Conservation (phyloP, 2,888 invertebrate genomes). For the Drosophila borealis region DNA sequence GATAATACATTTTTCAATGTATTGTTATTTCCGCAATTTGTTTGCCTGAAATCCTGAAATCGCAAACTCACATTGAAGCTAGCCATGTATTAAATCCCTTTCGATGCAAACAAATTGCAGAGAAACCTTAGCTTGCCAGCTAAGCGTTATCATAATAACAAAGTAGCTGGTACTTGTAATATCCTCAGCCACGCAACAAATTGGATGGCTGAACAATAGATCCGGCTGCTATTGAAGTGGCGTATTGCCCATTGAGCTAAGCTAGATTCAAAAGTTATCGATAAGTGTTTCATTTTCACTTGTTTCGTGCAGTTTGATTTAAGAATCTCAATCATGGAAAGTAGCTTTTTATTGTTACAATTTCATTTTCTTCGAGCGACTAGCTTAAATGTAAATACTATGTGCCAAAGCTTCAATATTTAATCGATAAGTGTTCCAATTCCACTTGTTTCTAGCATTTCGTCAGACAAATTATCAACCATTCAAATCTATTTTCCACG, state of each 20-base stretch:
- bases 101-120: constrained; percentile 1
- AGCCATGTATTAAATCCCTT: constrained; percentile 37
- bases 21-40: constrained; percentile 56
- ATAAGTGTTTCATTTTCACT: background rate
- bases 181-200: too few species aligned
- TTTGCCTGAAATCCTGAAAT: constrained; percentile 41
- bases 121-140: background rate
- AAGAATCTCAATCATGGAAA: background rate
- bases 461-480: too few species aligned
- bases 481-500: background rate
- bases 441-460: background rate
- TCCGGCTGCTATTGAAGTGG: too few species aligned
- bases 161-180: constrained; percentile 9
- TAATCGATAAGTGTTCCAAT: background rate
- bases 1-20: constrained; percentile 23
- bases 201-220: too few species aligned
- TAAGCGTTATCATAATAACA: constrained; percentile 20
- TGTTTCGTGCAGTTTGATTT: background rate
- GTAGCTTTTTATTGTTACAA: background rate
- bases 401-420: background rate
- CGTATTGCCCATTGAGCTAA: too few species aligned
- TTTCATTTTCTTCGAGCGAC: background rate
- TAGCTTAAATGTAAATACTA: background rate
- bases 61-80: constrained; percentile 41
- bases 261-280: background rate